Percentiles rank a stretch among this genome's conserved stretches.
Conservation (phyloP, 1,140 invertebrate species). For the Drosophila lacteicornis region DNA sequence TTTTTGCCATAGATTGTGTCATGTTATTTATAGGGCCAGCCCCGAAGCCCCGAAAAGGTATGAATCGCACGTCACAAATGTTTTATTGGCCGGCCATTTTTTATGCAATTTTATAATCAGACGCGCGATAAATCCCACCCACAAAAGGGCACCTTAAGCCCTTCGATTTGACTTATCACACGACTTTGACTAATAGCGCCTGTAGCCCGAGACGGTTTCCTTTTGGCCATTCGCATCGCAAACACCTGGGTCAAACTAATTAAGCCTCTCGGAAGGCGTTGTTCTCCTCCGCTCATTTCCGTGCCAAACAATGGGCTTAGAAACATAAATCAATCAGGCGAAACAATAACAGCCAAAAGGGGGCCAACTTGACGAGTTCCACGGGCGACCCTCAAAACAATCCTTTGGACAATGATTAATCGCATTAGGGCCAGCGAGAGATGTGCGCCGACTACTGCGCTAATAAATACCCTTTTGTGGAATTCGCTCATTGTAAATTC, state of each 20-base stretch:
- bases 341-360: slow-evolving; percentile 54
- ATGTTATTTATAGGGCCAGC: slow-evolving; percentile 76
- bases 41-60: slow-evolving; percentile 59
- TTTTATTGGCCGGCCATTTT: slow-evolving; percentile 81
- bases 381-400: slow-evolving; percentile 55
- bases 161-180: slow-evolving; percentile 65
- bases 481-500: slow-evolving; percentile 4
- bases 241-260: slow-evolving; percentile 79
- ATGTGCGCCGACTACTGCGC: slow-evolving; percentile 42
- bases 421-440: slow-evolving; percentile 39
- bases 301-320: slow-evolving; percentile 67
- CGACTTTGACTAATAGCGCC: slow-evolving; percentile 71
- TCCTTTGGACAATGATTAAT: slow-evolving; percentile 74
- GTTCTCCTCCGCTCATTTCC: background rate
- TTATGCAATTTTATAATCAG: slow-evolving; percentile 82
- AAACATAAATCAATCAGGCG: slow-evolving; percentile 78
- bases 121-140: slow-evolving; percentile 69
- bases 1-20: slow-evolving; percentile 76
- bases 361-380: slow-evolving; percentile 72
- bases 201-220: slow-evolving; percentile 43
- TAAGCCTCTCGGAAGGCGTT: slow-evolving; percentile 55
- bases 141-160: slow-evolving; percentile 21
- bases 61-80: slow-evolving; percentile 82
- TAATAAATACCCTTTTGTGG: slow-evolving; percentile 59
- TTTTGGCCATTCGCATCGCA: slow-evolving; percentile 24